These are phyloP conservation scores for Neolamprologus brichardi DNA, from an alignment of 2,113 vertebrate species.

Conservation along the genomic window DNA sequence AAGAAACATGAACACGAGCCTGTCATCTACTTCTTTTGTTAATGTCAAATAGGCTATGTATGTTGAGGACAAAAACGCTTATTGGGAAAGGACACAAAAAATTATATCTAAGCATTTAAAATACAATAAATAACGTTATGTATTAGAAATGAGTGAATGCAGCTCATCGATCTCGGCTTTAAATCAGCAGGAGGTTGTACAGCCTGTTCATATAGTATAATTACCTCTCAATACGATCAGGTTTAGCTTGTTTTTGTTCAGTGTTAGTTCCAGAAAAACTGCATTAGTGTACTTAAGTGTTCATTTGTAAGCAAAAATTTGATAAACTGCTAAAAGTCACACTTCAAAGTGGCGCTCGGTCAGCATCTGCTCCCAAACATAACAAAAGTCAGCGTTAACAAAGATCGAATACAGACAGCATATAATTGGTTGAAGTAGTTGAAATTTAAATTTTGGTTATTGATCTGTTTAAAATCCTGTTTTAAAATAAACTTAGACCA, in stretches of 20 bases:
- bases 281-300: background rate
- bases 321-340: background rate
- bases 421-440: background rate
- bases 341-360: background rate
- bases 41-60: background rate
- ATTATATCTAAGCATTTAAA: background rate
- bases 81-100: background rate
- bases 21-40: background rate
- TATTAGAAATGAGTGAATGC: background rate
- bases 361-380: background rate
- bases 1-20: background rate
- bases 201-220: background rate
- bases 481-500: background rate
- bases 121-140: background rate
- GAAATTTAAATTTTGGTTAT: background rate
- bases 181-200: background rate
- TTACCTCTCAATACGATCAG: background rate
- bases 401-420: background rate
- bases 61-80: accelerated
- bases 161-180: background rate
- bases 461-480: background rate
- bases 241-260: background rate
- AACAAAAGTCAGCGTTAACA: background rate
- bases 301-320: background rate
- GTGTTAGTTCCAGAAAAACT: background rate